phyloP scores from a whole-genome alignment of 1,140 invertebrate species.

The Drosophila tristis region DNA sequence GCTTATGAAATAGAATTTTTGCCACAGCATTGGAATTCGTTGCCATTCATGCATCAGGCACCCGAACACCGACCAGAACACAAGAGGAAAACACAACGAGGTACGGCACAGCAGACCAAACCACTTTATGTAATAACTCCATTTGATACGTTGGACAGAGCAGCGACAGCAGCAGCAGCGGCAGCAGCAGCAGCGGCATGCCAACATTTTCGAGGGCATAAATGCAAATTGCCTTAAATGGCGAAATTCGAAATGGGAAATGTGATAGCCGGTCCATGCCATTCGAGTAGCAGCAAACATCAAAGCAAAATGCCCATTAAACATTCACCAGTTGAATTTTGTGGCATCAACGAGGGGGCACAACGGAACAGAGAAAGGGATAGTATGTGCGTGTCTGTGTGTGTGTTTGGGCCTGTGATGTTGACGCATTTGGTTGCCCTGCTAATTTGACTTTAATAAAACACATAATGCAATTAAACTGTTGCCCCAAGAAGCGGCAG shows the following conservation, averaged over 20 bases:
- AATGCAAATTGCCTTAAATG: slow-evolving; percentile 62
- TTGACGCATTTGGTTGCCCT: slow-evolving; percentile 11
- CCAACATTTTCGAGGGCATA: slow-evolving; percentile 37
- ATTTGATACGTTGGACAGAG: slow-evolving; percentile 39
- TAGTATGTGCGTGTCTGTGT: not conserved
- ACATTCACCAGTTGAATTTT: slow-evolving; percentile 61
- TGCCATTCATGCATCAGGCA: slow-evolving; percentile 10
- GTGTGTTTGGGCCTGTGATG: slow-evolving; percentile 25
- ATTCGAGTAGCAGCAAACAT: slow-evolving; percentile 30
- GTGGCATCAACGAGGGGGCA: not conserved
- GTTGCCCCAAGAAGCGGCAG: slow-evolving; percentile 22
- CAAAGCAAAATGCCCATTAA: slow-evolving; percentile 69
- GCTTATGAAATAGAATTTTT: slow-evolving; percentile 65
- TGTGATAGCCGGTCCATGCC: slow-evolving; percentile 26
- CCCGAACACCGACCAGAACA: no score
- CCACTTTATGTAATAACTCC: slow-evolving; percentile 65
- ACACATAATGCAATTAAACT: slow-evolving; percentile 73
- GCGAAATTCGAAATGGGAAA: slow-evolving; percentile 29
- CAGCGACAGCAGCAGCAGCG: slow-evolving; percentile 2
- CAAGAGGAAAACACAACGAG: no score
- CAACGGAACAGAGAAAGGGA: not conserved
- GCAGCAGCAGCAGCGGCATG: slow-evolving; percentile 6
- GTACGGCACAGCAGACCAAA: not conserved
- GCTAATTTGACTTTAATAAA: slow-evolving; percentile 75
- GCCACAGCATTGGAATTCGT: slow-evolving; percentile 36